Conservation (phyloP, 2,797 vertebrate species). For the Psittacula derbiana region DNA sequence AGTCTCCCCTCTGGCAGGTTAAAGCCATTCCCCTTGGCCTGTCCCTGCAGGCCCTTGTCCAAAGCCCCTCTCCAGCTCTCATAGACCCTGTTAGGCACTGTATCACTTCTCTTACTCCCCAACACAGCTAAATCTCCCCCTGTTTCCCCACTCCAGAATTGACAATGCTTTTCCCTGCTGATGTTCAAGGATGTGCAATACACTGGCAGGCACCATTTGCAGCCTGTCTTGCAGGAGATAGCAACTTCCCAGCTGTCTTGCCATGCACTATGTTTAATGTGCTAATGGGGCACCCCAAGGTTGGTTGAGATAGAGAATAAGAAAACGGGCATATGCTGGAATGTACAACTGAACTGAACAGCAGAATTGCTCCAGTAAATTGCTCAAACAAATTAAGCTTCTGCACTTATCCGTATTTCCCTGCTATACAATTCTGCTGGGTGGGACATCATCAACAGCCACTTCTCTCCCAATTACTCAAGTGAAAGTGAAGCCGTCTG, state of each 20-base stretch:
- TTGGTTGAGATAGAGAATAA: neutral
- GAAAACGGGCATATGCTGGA: conserved; percentile 15
- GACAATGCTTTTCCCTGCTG: neutral
- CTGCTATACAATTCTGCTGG: neutral
- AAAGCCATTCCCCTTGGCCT: neutral
- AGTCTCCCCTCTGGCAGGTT: neutral
- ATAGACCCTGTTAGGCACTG: neutral
- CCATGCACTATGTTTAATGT: accelerated
- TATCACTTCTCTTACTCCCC: neutral
- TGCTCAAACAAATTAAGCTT: conserved; percentile 17
- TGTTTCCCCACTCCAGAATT: neutral
- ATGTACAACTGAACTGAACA: neutral
- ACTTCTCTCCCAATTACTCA: conserved; percentile 16
- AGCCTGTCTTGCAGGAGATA: neutral
- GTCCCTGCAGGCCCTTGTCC: neutral
- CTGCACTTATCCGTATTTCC: neutral
- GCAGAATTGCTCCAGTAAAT: conserved; percentile 1
- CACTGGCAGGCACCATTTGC: neutral
- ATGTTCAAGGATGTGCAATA: neutral
- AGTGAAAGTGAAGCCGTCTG: neutral
- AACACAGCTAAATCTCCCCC: neutral
- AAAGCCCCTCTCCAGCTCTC: neutral
- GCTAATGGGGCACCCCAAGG: conserved; percentile 47
- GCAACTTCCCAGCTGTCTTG: neutral
- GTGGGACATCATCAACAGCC: neutral